Conservation (phyloP, 2,888 invertebrate genomes). For the Hanleya hanleyi region DNA sequence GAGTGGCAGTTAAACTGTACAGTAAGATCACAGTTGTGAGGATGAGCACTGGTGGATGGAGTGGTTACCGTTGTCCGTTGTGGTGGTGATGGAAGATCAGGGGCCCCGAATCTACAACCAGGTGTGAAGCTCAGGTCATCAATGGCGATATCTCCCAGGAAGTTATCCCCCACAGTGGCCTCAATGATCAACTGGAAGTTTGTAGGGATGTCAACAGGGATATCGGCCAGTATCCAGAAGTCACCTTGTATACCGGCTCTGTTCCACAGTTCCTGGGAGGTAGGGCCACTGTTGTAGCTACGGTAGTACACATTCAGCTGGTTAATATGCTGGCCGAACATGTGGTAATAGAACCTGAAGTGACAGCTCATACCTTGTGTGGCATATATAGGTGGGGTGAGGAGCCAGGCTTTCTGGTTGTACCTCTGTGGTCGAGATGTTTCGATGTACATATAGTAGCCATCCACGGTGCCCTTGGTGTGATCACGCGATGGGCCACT, state of each 20-base stretch:
- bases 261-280: slow-evolving; percentile 44
- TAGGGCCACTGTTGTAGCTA: slow-evolving; percentile 53
- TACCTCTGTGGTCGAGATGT: slow-evolving; percentile 48
- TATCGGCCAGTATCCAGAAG: slow-evolving; percentile 54
- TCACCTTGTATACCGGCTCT: slow-evolving; percentile 37
- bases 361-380: slow-evolving; percentile 24
- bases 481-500: slow-evolving; percentile 70
- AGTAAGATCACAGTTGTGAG: slow-evolving; percentile 36
- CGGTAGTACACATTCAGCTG: slow-evolving; percentile 34
- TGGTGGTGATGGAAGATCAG: slow-evolving; percentile 37
- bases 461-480: slow-evolving; percentile 53
- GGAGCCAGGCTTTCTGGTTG: slow-evolving; percentile 55
- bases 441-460: slow-evolving; percentile 64
- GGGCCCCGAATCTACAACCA: slow-evolving; percentile 34
- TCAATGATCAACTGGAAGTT: slow-evolving; percentile 65
- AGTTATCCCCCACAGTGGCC: slow-evolving; percentile 35
- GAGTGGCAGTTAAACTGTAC: slow-evolving; percentile 56
- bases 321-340: slow-evolving; percentile 35
- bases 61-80: slow-evolving; percentile 32
- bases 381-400: slow-evolving; percentile 44
- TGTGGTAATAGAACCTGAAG: slow-evolving; percentile 29
- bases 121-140: slow-evolving; percentile 66
- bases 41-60: slow-evolving; percentile 33
- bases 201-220: slow-evolving; percentile 42
- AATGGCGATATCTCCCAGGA: slow-evolving; percentile 55